phyloP scores from a whole-genome alignment of 2,888 invertebrate species.

The Acheta domesticus region DNA sequence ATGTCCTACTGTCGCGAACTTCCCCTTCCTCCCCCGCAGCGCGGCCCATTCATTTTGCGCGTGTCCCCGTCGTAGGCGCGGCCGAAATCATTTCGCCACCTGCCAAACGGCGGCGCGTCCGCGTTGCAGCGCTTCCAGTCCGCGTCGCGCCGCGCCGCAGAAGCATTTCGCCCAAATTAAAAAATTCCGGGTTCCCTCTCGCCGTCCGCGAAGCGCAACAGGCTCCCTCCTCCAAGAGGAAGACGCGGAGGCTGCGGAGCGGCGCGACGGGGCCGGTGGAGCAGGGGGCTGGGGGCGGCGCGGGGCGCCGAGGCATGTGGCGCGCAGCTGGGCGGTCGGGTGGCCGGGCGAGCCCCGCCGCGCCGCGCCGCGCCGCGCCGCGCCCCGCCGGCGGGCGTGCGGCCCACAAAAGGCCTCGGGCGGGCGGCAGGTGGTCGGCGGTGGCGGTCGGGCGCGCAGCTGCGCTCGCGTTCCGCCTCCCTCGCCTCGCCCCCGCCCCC shows the following conservation, averaged over 20 bases:
- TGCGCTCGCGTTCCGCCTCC: slow-evolving; percentile 11
- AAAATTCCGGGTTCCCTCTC: too few species aligned
- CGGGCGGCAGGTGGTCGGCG: not conserved
- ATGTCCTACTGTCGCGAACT: too few species aligned
- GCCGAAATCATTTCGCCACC: too few species aligned
- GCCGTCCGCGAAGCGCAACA: not conserved
- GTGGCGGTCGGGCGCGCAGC: not conserved
- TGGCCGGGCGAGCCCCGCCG: not conserved
- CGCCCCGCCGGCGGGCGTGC: not conserved
- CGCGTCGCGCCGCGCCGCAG: too few species aligned
- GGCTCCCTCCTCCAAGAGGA: not conserved
- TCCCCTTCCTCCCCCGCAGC: too few species aligned
- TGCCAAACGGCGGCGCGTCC: too few species aligned
- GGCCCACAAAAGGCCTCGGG: too few species aligned
- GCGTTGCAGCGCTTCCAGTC: too few species aligned
- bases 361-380: too few species aligned
- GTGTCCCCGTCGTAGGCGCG: too few species aligned
- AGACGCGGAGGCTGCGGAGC: not conserved
- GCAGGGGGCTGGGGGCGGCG: not conserved
- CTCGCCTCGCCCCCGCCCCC: not conserved
- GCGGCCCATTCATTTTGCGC: too few species aligned
- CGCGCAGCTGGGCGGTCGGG: not conserved
- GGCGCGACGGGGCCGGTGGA: not conserved
- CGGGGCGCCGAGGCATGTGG: not conserved
- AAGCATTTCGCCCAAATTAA: too few species aligned